Evolutionary conservation across 2,113 vertebrate genomes (phyloP), one percentile per base, ranked within the genome.

Genomic region (Suricata suricatta): DNA sequence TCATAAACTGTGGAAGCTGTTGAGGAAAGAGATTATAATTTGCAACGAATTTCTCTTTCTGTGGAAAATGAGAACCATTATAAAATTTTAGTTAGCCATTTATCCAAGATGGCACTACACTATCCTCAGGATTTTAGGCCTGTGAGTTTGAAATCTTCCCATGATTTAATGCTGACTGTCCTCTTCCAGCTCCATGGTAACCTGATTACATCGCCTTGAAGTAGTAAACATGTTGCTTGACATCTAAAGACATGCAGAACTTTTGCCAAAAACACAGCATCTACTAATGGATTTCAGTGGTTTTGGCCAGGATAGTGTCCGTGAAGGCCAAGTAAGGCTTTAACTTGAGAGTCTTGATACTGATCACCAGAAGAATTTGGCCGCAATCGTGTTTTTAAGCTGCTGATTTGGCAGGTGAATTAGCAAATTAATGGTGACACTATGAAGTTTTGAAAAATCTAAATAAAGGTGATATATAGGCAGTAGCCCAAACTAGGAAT

Each of bases 1-100:
- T 82, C 57, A 69, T 44, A 80, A 95, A 3, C 50, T 44, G 3
- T 77, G 50, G 64, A 93, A 60, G 41, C 33, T 23, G 0, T 3
- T 91, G 71, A 69, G 71, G 88, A 63, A 97, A 97, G 88, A 63
- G 38, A 19, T 93, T 94, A 33, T 4, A 91, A 63, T 88, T 94
- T 98, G 66, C 4, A 72, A 52, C 68, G 0, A 7, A 57, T 97
- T 97, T 54, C 74, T 72, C 38, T 94, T 93, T 92, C 50, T 91
- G 63, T 31, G 95, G 71, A 97, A 98, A 97, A 95, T 54, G 41
- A 96, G 57, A 77, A 97, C 0, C n/a, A 89, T 80, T 80, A 57
- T 83, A 96, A 96, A 97, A 95, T 98, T 97, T 95, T 98, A 95
- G 97, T 98, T 95, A 96, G 31, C 31, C 54, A 94, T 96, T 96